Percentiles rank a stretch among this genome's conserved stretches.
Evolutionary conservation across 1,140 invertebrate species (phyloP).

Genomic region (Caenorhabditis tropicalis): DNA sequence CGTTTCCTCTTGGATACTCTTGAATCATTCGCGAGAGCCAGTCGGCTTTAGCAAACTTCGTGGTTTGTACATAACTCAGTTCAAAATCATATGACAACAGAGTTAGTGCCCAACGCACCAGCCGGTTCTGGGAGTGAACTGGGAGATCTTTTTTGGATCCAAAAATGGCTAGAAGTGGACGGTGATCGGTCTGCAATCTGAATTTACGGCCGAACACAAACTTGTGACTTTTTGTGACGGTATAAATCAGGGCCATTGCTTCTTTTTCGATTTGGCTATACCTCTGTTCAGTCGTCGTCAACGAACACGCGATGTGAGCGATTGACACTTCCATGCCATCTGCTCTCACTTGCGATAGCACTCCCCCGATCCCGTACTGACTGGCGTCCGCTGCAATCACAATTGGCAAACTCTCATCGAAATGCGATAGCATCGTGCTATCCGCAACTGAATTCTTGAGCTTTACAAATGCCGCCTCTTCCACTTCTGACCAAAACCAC

Average conservation of each 20-base stretch:
- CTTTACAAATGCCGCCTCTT: constrained; percentile 58
- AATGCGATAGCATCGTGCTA: constrained; percentile 68
- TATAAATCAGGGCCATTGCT: constrained; percentile 74
- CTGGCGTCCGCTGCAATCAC: constrained; percentile 74
- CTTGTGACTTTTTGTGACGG: constrained; percentile 71
- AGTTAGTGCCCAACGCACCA: neutral
- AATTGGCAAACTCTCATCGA: constrained; percentile 70
- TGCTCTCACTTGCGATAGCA: constrained; percentile 73
- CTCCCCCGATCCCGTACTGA: constrained; percentile 73
- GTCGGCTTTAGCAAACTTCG: constrained; percentile 63
- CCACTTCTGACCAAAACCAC: constrained; percentile 31
- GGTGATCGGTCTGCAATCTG: constrained; percentile 74
- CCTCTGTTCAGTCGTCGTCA: constrained; percentile 70
- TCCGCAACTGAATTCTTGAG: constrained; percentile 66
- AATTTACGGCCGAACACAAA: constrained; percentile 73
- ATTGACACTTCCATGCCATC: constrained; percentile 65
- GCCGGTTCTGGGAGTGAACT: neutral
- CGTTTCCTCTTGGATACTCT: neutral
- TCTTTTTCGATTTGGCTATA: constrained; percentile 75
- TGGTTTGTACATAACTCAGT: constrained; percentile 46
- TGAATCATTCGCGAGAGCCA: constrained; percentile 65
- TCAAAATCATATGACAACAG: neutral
- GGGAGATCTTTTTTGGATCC: constrained; percentile 46
- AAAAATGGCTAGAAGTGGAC: constrained; percentile 73
- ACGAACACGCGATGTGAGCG: constrained; percentile 72